These are phyloP conservation scores for Deroplatys truncata DNA, from an alignment of 2,888 invertebrate genomes.

Conservation along the genomic window DNA sequence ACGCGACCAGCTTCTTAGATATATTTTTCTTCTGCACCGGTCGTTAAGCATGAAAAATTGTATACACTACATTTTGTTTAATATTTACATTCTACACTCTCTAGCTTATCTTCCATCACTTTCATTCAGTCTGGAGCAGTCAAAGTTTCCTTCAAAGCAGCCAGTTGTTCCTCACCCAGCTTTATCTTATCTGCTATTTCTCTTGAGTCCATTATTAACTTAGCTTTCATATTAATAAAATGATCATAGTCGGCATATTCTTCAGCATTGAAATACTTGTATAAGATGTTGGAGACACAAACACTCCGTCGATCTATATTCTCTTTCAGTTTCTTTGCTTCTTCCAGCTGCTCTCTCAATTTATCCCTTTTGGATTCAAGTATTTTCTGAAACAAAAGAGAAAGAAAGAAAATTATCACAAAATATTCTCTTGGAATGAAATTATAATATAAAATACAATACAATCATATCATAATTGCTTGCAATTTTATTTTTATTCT, in stretches of 20 bases:
- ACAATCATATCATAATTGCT: too few species aligned
- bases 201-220: conserved; percentile 74
- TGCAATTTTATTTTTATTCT: too few species aligned
- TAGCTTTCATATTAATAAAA: conserved; percentile 83
- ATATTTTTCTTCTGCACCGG: neutral
- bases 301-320: conserved; percentile 74
- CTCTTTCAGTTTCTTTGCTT: conserved; percentile 75
- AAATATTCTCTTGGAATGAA: too few species aligned
- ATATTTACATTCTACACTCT: neutral
- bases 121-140: conserved; percentile 20
- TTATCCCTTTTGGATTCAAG: conserved; percentile 72
- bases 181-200: conserved; percentile 81
- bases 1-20: conserved; percentile 3
- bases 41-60: conserved; percentile 8
- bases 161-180: conserved; percentile 73
- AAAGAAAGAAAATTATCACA: neutral
- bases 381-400: conserved; percentile 52
- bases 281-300: conserved; percentile 65
- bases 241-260: conserved; percentile 77
- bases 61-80: neutral
- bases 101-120: neutral
- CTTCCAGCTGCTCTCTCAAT: conserved; percentile 71
- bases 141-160: conserved; percentile 62
- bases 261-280: conserved; percentile 65
- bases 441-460: too few species aligned